A percentile compares a stretch with the other conserved stretches of the same genome.
phyloP scores from a whole-genome alignment of 2,888 invertebrate genomes.

The Trichacis sp. region DNA sequence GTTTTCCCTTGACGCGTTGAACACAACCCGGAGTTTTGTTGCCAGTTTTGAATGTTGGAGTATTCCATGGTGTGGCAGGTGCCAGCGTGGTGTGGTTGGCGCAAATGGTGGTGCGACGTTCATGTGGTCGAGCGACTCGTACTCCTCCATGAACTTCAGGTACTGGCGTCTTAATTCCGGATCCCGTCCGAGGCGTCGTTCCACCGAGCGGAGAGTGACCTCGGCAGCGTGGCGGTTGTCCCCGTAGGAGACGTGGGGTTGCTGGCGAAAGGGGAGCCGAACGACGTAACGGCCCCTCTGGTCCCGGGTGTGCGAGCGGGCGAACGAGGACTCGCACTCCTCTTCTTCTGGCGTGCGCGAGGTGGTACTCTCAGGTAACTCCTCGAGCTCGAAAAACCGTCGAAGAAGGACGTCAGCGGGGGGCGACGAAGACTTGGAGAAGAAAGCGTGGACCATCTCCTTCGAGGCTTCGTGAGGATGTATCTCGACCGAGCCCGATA shows the following conservation, averaged over 20 bases:
- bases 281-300: neutral
- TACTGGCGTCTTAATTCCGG: neutral
- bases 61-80: neutral
- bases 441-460: too few species aligned
- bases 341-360: neutral
- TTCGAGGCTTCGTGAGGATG: too few species aligned
- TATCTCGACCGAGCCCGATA: too few species aligned
- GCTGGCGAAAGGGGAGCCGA: neutral
- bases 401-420: too few species aligned
- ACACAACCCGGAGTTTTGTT: neutral
- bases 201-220: neutral
- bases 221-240: neutral
- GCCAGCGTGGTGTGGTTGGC: neutral
- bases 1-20: neutral
- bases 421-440: too few species aligned
- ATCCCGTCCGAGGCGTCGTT: neutral
- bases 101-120: neutral
- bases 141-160: neutral
- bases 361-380: too few species aligned
- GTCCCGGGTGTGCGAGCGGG: neutral
- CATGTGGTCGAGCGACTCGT: neutral
- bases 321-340: neutral
- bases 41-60: neutral
- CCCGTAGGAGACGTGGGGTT: neutral
- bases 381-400: too few species aligned